These are phyloP conservation scores for Kryptopterus vitreolus DNA, from an alignment of 2,797 vertebrate genomes.

Conservation along the genomic window DNA sequence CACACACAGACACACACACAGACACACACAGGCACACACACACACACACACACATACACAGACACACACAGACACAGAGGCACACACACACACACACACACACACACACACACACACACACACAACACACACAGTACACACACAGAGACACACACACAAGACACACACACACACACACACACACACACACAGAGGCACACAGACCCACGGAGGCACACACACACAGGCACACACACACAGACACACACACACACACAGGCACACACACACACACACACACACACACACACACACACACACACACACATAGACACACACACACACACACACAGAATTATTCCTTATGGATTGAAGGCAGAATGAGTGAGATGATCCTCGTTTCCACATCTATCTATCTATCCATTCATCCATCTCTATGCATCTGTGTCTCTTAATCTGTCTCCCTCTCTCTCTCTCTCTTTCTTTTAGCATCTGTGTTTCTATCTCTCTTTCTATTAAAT, in stretches of 20 bases:
- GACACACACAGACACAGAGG: too few relatives aligned
- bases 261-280: too few relatives aligned
- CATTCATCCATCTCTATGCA: too few relatives aligned
- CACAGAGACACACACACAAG: not conserved
- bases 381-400: too few relatives aligned
- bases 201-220: too few relatives aligned
- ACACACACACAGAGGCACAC: not conserved
- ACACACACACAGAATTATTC: slow-evolving; percentile 1
- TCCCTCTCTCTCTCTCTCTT: not conserved
- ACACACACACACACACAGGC: too few relatives aligned
- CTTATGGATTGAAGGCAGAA: not conserved
- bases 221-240: too few relatives aligned
- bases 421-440: not conserved
- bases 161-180: not conserved
- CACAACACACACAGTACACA: too few relatives aligned
- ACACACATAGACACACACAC: slow-evolving; percentile 7
- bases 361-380: not conserved
- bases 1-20: not conserved
- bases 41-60: too few relatives aligned
- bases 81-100: too few relatives aligned
- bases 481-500: not conserved
- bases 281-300: not conserved
- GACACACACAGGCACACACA: too few relatives aligned
- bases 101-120: too few relatives aligned
- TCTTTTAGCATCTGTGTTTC: not conserved